Conservation (phyloP, 1,140 invertebrate genomes). For the Ctenoplectra terminalis region DNA sequence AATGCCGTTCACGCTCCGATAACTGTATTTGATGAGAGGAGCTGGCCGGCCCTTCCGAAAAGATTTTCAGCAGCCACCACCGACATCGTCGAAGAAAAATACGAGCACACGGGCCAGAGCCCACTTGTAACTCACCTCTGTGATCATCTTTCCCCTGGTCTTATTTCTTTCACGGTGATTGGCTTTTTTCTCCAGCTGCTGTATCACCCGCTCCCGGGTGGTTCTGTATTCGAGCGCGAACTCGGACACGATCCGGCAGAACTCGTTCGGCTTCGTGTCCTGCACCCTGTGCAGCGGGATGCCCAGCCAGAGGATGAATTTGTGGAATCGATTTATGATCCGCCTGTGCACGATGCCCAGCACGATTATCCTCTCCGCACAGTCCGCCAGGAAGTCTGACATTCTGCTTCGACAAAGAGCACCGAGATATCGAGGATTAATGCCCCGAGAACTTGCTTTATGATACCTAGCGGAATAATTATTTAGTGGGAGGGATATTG, state of each 20-base stretch:
- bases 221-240: constrained; percentile 99
- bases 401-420: constrained; percentile 84
- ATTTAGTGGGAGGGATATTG: neutral
- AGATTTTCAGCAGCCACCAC: neutral
- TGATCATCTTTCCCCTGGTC: constrained; percentile 98
- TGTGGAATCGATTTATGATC: constrained; percentile 96
- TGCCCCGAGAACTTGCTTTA: too few species aligned
- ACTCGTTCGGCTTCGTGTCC: constrained; percentile 95
- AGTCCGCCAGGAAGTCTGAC: constrained; percentile 97
- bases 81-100: neutral
- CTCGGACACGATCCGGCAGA: constrained; percentile 98
- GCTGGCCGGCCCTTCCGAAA: neutral
- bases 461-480: neutral
- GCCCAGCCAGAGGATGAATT: constrained; percentile 97
- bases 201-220: constrained; percentile 96
- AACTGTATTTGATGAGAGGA: constrained; percentile 35
- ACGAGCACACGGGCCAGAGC: neutral
- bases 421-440: neutral
- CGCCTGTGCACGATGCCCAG: constrained; percentile 95
- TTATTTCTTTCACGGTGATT: constrained; percentile 98
- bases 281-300: constrained; percentile 91
- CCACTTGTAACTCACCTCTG: constrained; percentile 88
- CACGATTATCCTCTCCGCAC: constrained; percentile 98
- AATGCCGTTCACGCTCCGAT: constrained; percentile 50
- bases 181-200: constrained; percentile 98